These are phyloP conservation scores for Etheostoma perlongum DNA, from an alignment of 2,797 vertebrate species.

Conservation along the genomic window DNA sequence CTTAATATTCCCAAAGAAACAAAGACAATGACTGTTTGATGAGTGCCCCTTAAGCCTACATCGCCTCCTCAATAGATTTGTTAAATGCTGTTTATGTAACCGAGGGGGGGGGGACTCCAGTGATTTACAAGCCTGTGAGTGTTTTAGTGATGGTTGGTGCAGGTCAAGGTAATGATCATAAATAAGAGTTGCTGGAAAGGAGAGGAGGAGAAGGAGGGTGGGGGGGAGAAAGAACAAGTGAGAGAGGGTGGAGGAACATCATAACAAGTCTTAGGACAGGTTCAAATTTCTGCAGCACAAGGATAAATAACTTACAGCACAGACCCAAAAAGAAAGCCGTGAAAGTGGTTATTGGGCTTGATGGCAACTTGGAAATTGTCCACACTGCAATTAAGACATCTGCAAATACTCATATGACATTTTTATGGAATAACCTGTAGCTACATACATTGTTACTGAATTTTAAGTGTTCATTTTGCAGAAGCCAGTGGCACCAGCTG, in stretches of 20 bases:
- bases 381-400: neutral
- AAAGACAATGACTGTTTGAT: constrained; percentile 35
- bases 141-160: constrained; percentile 70
- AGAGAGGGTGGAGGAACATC: constrained; percentile 43
- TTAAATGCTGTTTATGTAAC: constrained; percentile 68
- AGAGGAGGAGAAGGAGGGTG: neutral
- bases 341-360: neutral
- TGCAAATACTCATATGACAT: neutral
- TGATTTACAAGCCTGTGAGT: constrained; percentile 74
- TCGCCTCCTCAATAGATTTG: constrained; percentile 40
- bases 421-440: neutral
- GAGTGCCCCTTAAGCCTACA: constrained; percentile 3
- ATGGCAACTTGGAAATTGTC: constrained; percentile 4
- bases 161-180: constrained; percentile 81
- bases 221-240: constrained; percentile 10
- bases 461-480: neutral
- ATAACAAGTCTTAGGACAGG: constrained; percentile 59
- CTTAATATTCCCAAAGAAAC: constrained; percentile 32
- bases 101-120: neutral
- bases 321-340: constrained; percentile 20
- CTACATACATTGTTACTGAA: neutral
- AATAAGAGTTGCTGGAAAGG: constrained; percentile 64
- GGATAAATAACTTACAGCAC: constrained; percentile 45
- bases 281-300: constrained; percentile 61
- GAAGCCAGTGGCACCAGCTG: neutral